phyloP scores from a whole-genome alignment of 2,888 invertebrate genomes.

The Drosophila hamatofila region DNA sequence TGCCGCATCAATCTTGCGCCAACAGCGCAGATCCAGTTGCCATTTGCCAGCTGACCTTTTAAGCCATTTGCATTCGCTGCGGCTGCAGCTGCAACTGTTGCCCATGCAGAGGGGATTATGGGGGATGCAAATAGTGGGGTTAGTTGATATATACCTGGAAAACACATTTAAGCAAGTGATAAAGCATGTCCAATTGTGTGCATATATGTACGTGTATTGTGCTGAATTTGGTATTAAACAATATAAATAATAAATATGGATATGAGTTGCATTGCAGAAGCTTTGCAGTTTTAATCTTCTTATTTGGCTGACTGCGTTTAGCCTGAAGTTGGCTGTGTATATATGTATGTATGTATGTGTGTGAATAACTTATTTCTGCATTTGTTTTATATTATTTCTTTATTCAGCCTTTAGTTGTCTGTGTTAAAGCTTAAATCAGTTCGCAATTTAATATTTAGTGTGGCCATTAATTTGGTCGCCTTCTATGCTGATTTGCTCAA shows the following conservation, averaged over 20 bases:
- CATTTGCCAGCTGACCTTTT: constrained; percentile 46
- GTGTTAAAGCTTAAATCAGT: too few species aligned
- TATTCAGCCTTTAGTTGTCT: not conserved
- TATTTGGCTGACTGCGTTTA: not conserved
- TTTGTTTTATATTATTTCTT: not conserved
- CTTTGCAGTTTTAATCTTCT: not conserved
- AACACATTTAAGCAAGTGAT: not conserved
- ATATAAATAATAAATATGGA: not conserved
- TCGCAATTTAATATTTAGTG: too few species aligned
- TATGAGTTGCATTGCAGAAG: not conserved
- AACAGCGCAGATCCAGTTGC: constrained; percentile 21
- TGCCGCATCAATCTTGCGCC: constrained; percentile 55
- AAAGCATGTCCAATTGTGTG: not conserved
- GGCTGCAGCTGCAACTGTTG: constrained; percentile 1
- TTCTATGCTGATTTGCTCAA: not conserved
- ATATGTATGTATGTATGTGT: not conserved
- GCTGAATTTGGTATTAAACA: not conserved
- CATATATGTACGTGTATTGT: not conserved
- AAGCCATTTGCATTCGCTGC: constrained; percentile 35
- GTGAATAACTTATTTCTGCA: not conserved
- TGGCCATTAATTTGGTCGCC: too few species aligned
- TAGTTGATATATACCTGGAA: not conserved
- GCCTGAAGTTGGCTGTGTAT: not conserved
- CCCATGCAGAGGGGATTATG: not conserved
- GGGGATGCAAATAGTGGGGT: not conserved